Conservation (phyloP, 2,113 vertebrate genomes). For the Marcusenius ussheri region DNA sequence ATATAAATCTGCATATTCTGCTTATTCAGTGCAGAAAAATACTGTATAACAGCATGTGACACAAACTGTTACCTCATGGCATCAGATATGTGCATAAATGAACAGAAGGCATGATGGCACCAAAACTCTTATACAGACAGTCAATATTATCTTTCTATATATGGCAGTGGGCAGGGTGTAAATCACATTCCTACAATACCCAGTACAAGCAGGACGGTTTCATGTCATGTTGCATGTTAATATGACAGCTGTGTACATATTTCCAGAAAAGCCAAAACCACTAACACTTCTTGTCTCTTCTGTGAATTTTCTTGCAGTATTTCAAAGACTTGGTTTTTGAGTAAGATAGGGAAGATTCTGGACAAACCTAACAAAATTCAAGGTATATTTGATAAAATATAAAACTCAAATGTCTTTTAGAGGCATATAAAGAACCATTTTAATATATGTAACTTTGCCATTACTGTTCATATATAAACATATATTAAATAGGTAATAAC, state of each 20-base stretch:
- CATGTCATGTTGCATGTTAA: background rate
- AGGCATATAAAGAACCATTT: background rate
- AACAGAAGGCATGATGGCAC: slow-evolving; percentile 41
- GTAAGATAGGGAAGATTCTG: background rate
- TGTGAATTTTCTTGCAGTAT: background rate
- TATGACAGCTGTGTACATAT: background rate
- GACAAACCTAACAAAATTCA: background rate
- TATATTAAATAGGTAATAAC: background rate
- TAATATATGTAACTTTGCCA: background rate
- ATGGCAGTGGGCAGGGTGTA: background rate
- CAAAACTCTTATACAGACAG: background rate
- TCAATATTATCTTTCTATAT: background rate
- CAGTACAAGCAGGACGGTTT: background rate
- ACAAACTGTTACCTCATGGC: slow-evolving; percentile 22
- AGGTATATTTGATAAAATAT: background rate
- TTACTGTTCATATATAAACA: background rate
- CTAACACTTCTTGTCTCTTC: background rate
- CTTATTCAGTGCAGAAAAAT: slow-evolving; percentile 61
- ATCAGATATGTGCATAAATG: slow-evolving; percentile 25
- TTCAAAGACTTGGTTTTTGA: background rate
- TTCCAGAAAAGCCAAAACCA: background rate
- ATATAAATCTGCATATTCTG: slow-evolving; percentile 50
- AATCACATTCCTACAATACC: background rate
- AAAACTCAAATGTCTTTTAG: background rate
- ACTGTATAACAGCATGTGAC: slow-evolving; percentile 32